A percentile compares a stretch with the other conserved stretches of the same genome.
These are phyloP conservation scores for Phasia obesa DNA, from an alignment of 2,888 invertebrate species.

Conservation along the genomic window DNA sequence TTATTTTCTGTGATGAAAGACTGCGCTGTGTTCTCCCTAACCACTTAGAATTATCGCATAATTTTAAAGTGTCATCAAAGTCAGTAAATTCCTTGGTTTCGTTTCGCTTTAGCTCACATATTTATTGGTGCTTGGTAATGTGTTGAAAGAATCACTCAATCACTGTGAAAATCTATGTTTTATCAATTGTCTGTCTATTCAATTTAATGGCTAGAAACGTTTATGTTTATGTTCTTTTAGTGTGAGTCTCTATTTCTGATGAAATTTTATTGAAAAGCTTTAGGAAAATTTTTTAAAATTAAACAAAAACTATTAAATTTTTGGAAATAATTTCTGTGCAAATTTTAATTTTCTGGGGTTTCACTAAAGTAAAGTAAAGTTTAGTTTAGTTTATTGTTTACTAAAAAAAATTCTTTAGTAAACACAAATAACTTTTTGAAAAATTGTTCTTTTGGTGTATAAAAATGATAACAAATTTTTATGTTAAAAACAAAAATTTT, in stretches of 20 bases:
- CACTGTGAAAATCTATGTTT: slow-evolving; percentile 61
- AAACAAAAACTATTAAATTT: background rate
- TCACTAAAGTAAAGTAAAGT: too few species aligned
- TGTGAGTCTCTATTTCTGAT: background rate
- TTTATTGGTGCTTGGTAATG: slow-evolving; percentile 22
- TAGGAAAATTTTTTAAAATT: background rate
- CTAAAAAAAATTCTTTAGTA: too few species aligned
- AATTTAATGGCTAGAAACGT: slow-evolving; percentile 32
- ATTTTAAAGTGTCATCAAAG: slow-evolving; percentile 58
- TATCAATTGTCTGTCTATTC: slow-evolving; percentile 56
- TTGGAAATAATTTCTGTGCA: background rate
- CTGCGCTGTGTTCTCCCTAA: background rate
- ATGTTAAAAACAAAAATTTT: too few species aligned
- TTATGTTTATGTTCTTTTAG: slow-evolving; percentile 14
- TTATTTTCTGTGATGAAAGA: background rate
- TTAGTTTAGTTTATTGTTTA: too few species aligned
- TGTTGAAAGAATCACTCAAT: slow-evolving; percentile 60
- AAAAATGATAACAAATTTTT: too few species aligned
- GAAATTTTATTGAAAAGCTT: slow-evolving; percentile 6
- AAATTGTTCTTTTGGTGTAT: too few species aligned
- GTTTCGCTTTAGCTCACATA: slow-evolving; percentile 50
- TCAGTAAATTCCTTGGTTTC: slow-evolving; percentile 48
- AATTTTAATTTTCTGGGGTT: background rate
- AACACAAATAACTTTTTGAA: too few species aligned
- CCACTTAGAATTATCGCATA: slow-evolving; percentile 43